Evolutionary conservation across 2,888 invertebrate species (phyloP), one percentile per base, ranked within the genome.

Genomic region (Ecliptopera silaceata): DNA sequence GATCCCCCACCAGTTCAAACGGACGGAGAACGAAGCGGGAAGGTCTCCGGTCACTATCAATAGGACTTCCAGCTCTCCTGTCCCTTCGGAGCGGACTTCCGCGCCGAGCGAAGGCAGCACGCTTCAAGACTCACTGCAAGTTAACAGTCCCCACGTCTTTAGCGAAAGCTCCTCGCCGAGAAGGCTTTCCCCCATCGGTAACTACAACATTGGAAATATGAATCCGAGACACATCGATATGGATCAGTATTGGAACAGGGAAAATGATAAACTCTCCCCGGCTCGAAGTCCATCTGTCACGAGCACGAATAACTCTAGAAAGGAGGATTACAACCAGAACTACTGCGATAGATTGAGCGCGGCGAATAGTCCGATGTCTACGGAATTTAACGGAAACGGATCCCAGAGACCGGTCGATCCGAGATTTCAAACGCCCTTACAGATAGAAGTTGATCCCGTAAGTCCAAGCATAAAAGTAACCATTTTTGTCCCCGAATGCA

Each of bases 391-490:
- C 64, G 91, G 92, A 17, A 91, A 88, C 61, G 63, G 79, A 26
- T 72, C 80, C 13, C 80, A 78, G 69, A 76, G 79, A 63, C 75
- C 77, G 10, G 60, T 83, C 13, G 84, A 90, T 63, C 69, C 83
- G 13, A 77, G 83, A 74, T 86, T 92, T 79, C 79, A 85, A 66
- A 88, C 84, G 50, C 93, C 93, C 18, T 88, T 95, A 64, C 89
- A 92, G 61, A 91, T 96, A 59, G 93, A 95, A 72, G 93, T 95
- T 59, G 95, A 95, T 85, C 93, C 94, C 73, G 96, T 95, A 91
- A 92, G 92, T 92, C 75, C 63, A 57, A 64, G 47, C 56, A 65
- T 59, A 65, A 29, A 60, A 62, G 56, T 72, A 64, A 61, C 57
- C 65, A 66, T 66, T 66, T 36, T 61, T 66, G 42, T 64, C 62